Percentiles rank a stretch among this genome's conserved stretches.
These are phyloP conservation scores for Anastrepha ludens DNA, from an alignment of 1,140 invertebrate genomes.

Conservation along the genomic window DNA sequence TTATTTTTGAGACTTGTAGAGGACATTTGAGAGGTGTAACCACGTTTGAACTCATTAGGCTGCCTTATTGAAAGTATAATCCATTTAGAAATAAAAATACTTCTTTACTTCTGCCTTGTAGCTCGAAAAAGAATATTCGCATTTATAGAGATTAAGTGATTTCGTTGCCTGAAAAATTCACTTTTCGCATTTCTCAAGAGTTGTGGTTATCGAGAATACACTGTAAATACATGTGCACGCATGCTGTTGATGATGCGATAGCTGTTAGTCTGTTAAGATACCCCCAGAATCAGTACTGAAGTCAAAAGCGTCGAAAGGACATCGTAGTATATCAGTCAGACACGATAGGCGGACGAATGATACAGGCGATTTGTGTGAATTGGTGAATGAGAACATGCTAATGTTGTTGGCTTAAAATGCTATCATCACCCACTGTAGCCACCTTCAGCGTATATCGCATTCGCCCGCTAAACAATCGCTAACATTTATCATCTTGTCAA, in stretches of 20 bases:
- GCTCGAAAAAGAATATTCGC: too few species aligned
- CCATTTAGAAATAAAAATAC: too few species aligned
- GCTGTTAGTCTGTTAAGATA: not conserved
- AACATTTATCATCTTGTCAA: constrained; percentile 43
- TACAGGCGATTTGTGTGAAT: constrained; percentile 16
- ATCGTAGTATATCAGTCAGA: not conserved
- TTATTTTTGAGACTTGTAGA: too few species aligned
- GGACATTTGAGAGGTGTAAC: too few species aligned
- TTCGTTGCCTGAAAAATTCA: too few species aligned
- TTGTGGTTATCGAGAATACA: too few species aligned
- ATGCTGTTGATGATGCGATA: not conserved
- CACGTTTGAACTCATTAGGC: too few species aligned
- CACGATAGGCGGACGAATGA: not conserved
- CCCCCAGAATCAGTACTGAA: not conserved
- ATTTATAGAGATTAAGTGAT: too few species aligned
- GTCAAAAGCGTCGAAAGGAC: constrained; percentile 8
- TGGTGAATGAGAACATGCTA: not conserved
- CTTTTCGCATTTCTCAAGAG: too few species aligned
- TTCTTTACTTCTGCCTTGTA: too few species aligned
- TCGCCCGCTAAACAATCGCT: constrained; percentile 2
- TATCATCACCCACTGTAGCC: not conserved
- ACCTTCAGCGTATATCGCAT: not conserved
- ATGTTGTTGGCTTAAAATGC: constrained; percentile 33
- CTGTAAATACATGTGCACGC: too few species aligned
- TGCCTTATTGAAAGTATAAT: too few species aligned